These are phyloP conservation scores for Megaceryle torquata DNA, from an alignment of 2,113 vertebrate species.

Conservation along the genomic window DNA sequence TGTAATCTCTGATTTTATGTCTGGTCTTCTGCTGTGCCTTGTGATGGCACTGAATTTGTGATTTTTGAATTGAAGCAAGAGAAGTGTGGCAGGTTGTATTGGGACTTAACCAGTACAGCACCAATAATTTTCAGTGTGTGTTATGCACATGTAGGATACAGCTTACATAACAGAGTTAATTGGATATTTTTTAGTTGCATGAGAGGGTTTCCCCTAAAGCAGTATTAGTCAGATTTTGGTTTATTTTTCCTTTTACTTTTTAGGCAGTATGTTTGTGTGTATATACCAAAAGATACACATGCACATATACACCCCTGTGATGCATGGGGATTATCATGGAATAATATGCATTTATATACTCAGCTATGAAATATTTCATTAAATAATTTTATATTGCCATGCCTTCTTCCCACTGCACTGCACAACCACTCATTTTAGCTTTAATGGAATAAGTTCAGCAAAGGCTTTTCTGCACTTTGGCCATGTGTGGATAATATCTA, in stretches of 20 bases:
- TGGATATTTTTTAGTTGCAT: neutral
- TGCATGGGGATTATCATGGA: neutral
- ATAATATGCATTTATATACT: neutral
- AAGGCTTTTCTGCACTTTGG: neutral
- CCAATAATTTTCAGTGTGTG: neutral
- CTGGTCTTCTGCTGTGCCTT: neutral
- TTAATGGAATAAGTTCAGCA: neutral
- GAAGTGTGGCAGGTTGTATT: neutral
- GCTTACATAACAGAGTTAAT: neutral
- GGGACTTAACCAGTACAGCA: neutral
- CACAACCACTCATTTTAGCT: neutral
- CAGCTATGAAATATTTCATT: neutral
- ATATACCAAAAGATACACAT: neutral
- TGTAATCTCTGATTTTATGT: neutral
- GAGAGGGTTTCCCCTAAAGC: neutral
- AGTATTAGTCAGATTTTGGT: neutral
- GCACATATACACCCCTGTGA: neutral
- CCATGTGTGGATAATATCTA: accelerated
- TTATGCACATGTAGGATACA: neutral
- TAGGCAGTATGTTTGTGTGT: neutral
- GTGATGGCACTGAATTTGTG: neutral
- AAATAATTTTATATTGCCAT: neutral
- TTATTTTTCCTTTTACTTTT: neutral
- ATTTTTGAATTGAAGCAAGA: neutral
- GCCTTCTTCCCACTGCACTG: neutral